These are phyloP conservation scores for Etheostoma spectabile DNA, from an alignment of 2,113 vertebrate species.

Conservation along the genomic window DNA sequence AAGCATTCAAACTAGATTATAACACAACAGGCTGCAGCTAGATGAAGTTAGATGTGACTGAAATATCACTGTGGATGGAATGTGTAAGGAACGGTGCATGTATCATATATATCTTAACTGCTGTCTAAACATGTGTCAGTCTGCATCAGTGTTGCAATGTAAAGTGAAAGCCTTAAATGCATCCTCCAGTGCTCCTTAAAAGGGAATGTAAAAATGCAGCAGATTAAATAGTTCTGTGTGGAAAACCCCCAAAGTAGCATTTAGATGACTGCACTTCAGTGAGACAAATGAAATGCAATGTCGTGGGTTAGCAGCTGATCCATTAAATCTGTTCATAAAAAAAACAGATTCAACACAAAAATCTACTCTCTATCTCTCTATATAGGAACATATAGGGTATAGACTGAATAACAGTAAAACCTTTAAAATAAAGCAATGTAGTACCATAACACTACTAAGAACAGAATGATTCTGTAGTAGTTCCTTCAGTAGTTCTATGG, in stretches of 20 bases:
- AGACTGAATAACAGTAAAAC: no score
- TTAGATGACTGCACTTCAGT: not conserved
- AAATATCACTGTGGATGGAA: slow-evolving; percentile 68
- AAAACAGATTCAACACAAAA: not conserved
- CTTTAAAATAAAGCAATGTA: no score
- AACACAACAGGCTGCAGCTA: slow-evolving; percentile 10
- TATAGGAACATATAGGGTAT: no score
- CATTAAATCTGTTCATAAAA: not conserved
- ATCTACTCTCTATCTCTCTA: no score
- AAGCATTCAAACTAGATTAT: slow-evolving; percentile 49
- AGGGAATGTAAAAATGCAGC: not conserved
- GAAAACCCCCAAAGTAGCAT: not conserved
- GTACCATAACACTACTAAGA: no score
- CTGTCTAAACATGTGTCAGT: not conserved
- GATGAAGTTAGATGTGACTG: slow-evolving; percentile 18
- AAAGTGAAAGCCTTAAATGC: not conserved
- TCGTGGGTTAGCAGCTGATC: not conserved
- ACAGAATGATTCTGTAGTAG: no score
- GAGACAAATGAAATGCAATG: not conserved
- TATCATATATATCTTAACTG: not conserved
- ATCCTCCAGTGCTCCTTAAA: slow-evolving; percentile 2
- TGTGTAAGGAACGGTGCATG: not conserved
- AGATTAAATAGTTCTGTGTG: not conserved
- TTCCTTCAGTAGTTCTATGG: not conserved
- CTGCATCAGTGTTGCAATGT: not conserved